phyloP scores from a whole-genome alignment of 1,140 invertebrate genomes.

The Brachionus manjavacas region DNA sequence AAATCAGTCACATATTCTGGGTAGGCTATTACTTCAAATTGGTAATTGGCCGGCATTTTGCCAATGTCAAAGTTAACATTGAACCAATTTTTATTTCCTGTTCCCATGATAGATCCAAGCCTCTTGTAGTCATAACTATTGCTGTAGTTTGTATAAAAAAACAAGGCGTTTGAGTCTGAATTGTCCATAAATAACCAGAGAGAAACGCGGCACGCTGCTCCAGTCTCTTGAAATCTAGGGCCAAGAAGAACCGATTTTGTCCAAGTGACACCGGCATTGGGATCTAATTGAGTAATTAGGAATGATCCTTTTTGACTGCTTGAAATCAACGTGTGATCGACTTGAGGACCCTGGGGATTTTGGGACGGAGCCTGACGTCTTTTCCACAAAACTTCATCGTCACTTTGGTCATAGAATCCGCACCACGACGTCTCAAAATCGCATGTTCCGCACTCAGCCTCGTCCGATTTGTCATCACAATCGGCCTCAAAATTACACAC shows the following conservation, averaged over 20 bases:
- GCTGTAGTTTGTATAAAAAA: neutral
- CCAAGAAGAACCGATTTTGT: conserved; percentile 47
- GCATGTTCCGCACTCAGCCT: conserved; percentile 51
- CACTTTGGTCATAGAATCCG: conserved; percentile 68
- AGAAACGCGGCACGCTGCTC: conserved; percentile 47
- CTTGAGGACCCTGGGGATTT: conserved; percentile 63
- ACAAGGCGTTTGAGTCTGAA: conserved; percentile 42
- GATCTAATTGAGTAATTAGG: conserved; percentile 52
- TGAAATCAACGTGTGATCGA: conserved; percentile 64
- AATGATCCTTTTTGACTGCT: conserved; percentile 62
- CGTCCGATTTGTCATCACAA: conserved; percentile 51
- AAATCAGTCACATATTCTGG: neutral
- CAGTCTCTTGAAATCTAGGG: conserved; percentile 47
- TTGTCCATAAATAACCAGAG: conserved; percentile 75
- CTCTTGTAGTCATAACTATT: neutral
- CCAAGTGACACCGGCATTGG: conserved; percentile 51
- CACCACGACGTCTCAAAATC: conserved; percentile 60
- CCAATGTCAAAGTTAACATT: neutral
- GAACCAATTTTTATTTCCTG: conserved; percentile 1
- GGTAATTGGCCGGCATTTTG: conserved; percentile 9
- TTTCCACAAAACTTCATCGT: conserved; percentile 70
- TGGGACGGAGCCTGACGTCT: conserved; percentile 66
- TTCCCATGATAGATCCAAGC: neutral
- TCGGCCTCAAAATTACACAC: conserved; percentile 69
- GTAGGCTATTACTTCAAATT: conserved; percentile 14